These are phyloP conservation scores for Cyclura pinguis DNA, from an alignment of 2,797 vertebrate genomes.

Conservation along the genomic window DNA sequence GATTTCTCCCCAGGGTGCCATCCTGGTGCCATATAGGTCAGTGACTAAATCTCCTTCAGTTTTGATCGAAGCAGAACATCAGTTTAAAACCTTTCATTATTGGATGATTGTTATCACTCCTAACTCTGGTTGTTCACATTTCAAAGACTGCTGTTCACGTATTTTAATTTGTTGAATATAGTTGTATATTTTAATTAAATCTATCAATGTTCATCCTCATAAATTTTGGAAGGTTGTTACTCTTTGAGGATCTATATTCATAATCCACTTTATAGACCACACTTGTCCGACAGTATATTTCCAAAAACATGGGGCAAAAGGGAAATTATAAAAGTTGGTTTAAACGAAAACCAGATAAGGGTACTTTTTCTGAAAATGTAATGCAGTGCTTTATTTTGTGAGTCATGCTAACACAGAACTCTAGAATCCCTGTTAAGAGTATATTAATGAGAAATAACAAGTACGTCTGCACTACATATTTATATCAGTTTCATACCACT, in stretches of 20 bases:
- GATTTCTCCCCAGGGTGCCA: constrained; percentile 1
- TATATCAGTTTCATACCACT: no score
- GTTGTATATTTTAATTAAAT: not conserved
- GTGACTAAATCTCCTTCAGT: not conserved
- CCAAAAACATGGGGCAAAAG: not conserved
- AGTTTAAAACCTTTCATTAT: constrained; percentile 29
- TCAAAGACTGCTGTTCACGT: not conserved
- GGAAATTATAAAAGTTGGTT: not conserved
- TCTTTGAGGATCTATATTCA: not conserved
- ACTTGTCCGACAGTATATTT: not conserved
- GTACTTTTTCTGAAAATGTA: not conserved
- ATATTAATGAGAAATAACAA: not conserved
- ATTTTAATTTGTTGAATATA: not conserved
- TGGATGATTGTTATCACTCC: fast-evolving
- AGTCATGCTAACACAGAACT: not conserved
- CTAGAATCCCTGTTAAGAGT: not conserved
- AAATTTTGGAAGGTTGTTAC: not conserved
- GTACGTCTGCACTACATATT: no score
- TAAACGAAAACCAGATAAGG: not conserved
- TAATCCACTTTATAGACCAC: not conserved
- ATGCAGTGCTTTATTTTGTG: not conserved
- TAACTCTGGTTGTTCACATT: constrained; percentile 14
- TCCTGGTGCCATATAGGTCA: not conserved
- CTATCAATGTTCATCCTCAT: no score
- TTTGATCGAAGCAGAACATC: not conserved